Percentiles rank a stretch among this genome's conserved stretches.
These are phyloP conservation scores for Poicephalus meyeri DNA, from an alignment of 2,113 vertebrate genomes.

Conservation along the genomic window DNA sequence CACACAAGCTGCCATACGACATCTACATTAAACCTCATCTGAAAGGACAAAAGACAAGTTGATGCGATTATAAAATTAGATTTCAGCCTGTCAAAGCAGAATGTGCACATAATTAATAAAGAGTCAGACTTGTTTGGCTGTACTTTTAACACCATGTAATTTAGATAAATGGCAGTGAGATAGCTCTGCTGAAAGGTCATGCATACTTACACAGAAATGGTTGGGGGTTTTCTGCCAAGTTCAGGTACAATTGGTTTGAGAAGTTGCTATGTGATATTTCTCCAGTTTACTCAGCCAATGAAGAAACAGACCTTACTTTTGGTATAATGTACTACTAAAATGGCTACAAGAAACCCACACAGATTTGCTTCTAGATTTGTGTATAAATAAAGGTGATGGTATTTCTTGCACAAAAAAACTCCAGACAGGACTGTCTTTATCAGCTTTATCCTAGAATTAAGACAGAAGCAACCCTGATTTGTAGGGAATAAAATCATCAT, in stretches of 20 bases:
- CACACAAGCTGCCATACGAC: background rate
- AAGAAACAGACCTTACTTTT: background rate
- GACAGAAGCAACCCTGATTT: background rate
- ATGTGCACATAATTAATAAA: background rate
- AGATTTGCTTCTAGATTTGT: background rate
- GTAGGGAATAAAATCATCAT: background rate
- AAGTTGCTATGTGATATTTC: background rate
- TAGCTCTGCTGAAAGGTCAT: slow-evolving; percentile 18
- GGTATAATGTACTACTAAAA: background rate
- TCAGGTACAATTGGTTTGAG: background rate
- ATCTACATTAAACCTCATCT: background rate
- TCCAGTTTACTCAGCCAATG: background rate
- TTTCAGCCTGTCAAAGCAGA: slow-evolving; percentile 9
- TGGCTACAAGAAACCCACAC: rapidly evolving
- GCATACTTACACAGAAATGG: background rate
- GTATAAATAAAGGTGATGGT: background rate
- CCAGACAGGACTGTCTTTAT: background rate
- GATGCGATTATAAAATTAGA: background rate
- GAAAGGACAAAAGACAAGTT: background rate
- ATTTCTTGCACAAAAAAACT: background rate
- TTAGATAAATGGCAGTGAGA: slow-evolving; percentile 23
- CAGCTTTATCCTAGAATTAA: background rate
- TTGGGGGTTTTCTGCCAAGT: background rate
- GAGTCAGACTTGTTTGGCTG: background rate
- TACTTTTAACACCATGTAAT: slow-evolving; percentile 44